These are phyloP conservation scores for Sylvietta virens DNA, from an alignment of 2,113 vertebrate genomes.

Conservation along the genomic window DNA sequence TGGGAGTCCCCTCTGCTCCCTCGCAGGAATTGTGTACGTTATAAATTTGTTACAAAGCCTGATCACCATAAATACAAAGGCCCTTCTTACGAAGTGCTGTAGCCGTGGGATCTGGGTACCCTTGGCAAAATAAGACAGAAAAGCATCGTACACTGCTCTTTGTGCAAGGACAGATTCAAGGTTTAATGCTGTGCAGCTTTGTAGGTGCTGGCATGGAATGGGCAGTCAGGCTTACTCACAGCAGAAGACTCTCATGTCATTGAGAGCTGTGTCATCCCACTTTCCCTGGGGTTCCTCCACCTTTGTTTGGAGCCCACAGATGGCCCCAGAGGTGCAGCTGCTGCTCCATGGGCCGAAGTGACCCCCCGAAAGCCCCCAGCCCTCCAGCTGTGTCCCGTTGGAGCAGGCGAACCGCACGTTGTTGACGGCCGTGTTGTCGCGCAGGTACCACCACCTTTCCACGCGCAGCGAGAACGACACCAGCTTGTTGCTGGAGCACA, in stretches of 20 bases:
- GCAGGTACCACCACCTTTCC: not conserved
- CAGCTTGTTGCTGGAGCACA: constrained; percentile 28
- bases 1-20: not conserved
- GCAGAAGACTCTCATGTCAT: not conserved
- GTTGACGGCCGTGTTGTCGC: constrained; percentile 15
- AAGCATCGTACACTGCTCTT: not conserved
- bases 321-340: not conserved
- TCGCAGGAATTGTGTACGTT: not conserved
- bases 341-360: constrained; percentile 24
- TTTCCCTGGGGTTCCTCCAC: not conserved
- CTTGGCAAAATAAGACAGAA: not conserved
- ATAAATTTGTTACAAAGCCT: not conserved
- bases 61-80: not conserved
- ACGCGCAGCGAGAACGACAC: constrained; percentile 43
- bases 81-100: not conserved
- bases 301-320: constrained; percentile 14
- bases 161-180: not conserved
- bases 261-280: not conserved
- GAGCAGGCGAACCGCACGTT: constrained; percentile 39
- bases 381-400: not conserved
- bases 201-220: not conserved
- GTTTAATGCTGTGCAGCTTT: not conserved
- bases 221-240: not conserved
- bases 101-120: not conserved
- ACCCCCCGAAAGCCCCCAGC: not conserved